A percentile compares a stretch with the other conserved stretches of the same genome.
Conservation (phyloP, 2,888 invertebrate genomes). For the Pollenia labialis region DNA sequence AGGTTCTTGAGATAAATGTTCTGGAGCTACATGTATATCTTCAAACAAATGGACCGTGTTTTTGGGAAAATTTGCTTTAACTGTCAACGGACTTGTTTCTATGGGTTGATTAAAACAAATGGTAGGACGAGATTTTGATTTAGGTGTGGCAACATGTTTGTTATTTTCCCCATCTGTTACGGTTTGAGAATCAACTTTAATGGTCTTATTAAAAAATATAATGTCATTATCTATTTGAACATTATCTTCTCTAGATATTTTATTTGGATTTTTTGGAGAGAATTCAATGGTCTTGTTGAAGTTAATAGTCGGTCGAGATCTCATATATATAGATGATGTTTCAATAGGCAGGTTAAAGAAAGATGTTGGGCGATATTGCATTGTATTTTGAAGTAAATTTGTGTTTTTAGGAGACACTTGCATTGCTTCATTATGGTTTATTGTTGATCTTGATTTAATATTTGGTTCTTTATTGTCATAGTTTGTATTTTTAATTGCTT, state of each 20-base stretch:
- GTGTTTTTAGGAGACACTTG: slow-evolving; percentile 6
- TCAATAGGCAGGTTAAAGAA: slow-evolving; percentile 7
- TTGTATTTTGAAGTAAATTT: background rate
- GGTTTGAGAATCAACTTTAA: slow-evolving; percentile 1
- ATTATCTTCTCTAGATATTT: background rate
- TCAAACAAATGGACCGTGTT: slow-evolving; percentile 30
- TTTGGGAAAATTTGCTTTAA: background rate
- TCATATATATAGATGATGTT: slow-evolving; percentile 1
- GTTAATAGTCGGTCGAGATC: background rate
- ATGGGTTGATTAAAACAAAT: slow-evolving; percentile 28
- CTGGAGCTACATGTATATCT: slow-evolving; percentile 11
- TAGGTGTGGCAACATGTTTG: slow-evolving; percentile 16
- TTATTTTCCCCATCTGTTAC: background rate
- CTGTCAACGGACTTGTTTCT: slow-evolving; percentile 4
- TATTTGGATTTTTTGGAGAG: background rate
- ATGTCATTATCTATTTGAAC: background rate
- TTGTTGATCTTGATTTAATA: slow-evolving; percentile 4
- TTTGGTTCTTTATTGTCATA: background rate
- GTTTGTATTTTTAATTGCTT: background rate
- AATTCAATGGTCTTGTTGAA: background rate
- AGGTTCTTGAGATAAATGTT: background rate
- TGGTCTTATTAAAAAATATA: slow-evolving; percentile 11
- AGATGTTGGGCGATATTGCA: background rate
- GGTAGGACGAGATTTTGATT: slow-evolving; percentile 16
- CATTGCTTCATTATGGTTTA: slow-evolving; percentile 4